Conservation (phyloP, 2,797 vertebrate genomes). For the Acanthurus lineatus region DNA sequence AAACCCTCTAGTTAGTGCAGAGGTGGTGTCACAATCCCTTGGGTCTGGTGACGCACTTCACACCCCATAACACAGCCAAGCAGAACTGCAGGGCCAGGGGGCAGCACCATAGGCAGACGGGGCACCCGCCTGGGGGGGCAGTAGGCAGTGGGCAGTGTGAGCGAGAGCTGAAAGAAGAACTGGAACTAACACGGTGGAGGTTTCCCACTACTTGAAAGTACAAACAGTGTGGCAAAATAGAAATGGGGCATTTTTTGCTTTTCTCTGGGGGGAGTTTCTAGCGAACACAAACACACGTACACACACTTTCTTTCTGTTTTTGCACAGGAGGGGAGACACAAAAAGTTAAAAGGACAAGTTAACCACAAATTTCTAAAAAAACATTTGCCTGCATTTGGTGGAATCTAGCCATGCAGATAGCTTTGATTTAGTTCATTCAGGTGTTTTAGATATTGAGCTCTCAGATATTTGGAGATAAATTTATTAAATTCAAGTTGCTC, state of each 20-base stretch:
- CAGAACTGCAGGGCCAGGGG: conserved; percentile 23
- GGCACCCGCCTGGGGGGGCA: conserved; percentile 26
- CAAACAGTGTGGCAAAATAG: conserved; percentile 15
- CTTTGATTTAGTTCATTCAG: too few species aligned
- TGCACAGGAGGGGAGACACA: not conserved
- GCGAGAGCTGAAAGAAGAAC: conserved; percentile 53
- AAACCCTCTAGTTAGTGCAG: conserved; percentile 31
- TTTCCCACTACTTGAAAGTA: conserved; percentile 42
- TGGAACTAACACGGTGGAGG: conserved; percentile 33
- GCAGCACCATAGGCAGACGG: conserved; percentile 31
- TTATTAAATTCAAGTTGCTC: not conserved
- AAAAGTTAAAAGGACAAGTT: not conserved
- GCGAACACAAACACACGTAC: not conserved
- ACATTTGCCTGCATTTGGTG: not conserved
- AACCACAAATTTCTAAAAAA: not conserved
- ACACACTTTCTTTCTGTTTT: not conserved
- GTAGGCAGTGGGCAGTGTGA: conserved; percentile 52
- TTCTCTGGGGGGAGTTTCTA: conserved; percentile 11
- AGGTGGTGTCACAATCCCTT: conserved; percentile 39
- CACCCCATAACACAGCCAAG: conserved; percentile 59
- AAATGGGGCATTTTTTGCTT: conserved; percentile 1
- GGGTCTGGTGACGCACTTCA: conserved; percentile 72
- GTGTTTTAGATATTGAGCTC: not conserved
- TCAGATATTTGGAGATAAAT: not conserved
- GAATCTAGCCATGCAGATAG: too few species aligned